Evolutionary conservation across 2,113 vertebrate species (phyloP).

Genomic region (Opisthocomus hoazin): DNA sequence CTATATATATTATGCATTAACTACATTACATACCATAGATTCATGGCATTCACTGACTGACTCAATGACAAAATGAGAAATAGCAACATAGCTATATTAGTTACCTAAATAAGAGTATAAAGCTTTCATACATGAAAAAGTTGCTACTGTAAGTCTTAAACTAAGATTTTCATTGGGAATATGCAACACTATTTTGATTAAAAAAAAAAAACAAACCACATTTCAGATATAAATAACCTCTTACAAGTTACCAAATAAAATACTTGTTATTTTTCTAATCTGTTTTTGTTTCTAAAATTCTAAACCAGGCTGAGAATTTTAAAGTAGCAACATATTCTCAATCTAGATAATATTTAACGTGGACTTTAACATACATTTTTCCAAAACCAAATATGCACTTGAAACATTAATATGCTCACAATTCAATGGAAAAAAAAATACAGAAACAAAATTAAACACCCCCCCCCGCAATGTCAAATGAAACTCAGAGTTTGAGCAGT

Average conservation of each 20-base stretch:
- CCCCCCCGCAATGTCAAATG: not conserved
- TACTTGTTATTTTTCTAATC: not conserved
- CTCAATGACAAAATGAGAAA: conserved; percentile 30
- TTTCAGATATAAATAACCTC: not conserved
- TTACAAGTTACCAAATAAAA: not conserved
- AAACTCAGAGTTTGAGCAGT: not conserved
- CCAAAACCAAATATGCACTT: not conserved
- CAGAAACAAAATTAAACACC: not conserved
- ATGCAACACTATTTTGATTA: not conserved
- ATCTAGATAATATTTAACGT: not conserved
- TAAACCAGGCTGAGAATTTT: not conserved
- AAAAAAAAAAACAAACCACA: no score
- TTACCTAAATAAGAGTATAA: not conserved
- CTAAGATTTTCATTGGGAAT: not conserved
- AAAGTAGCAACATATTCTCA: not conserved
- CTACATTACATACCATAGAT: conserved; percentile 45
- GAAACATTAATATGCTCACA: not conserved
- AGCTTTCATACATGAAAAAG: not conserved
- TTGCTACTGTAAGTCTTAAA: not conserved
- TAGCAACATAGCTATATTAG: not conserved
- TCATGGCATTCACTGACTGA: conserved; percentile 13
- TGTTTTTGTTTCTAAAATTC: not conserved
- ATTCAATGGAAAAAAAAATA: not conserved
- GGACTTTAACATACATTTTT: not conserved
- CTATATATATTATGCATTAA: conserved; percentile 58